Evolutionary conservation across 2,113 vertebrate species (phyloP).

Genomic region (Mobula hypostoma): DNA sequence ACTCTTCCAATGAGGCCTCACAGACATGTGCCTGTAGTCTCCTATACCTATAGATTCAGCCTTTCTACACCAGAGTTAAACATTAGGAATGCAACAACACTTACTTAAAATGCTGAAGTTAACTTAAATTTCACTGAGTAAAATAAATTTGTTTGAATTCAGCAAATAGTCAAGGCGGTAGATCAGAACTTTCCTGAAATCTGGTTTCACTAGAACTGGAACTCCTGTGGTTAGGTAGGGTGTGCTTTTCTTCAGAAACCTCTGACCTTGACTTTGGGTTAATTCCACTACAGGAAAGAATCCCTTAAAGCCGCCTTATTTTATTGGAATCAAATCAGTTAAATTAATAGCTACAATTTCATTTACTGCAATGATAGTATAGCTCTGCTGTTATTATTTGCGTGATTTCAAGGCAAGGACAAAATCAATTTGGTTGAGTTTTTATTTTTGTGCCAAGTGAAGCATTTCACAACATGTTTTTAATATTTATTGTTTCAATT

Average conservation of each 20-base stretch:
- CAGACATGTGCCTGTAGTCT: background rate
- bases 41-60: background rate
- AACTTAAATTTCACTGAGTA: background rate
- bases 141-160: conserved; percentile 40
- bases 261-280: conserved; percentile 49
- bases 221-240: conserved; percentile 41
- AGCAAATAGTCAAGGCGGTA: conserved; percentile 56
- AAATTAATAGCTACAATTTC: conserved; percentile 46
- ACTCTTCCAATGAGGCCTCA: background rate
- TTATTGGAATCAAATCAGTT: conserved; percentile 54
- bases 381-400: conserved; percentile 8
- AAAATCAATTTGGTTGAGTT: conserved; percentile 39
- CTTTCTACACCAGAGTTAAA: background rate
- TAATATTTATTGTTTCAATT: conserved; percentile 6
- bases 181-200: conserved; percentile 45
- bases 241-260: conserved; percentile 49
- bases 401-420: conserved; percentile 5
- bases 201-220: conserved; percentile 40
- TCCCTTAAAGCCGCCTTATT: conserved; percentile 46
- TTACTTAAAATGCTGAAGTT: background rate
- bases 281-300: conserved; percentile 51
- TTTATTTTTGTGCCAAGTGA: conserved; percentile 21
- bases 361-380: conserved; percentile 45
- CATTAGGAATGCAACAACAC: background rate
- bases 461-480: background rate